Base-by-base conservation (phyloP, 2,113 vertebrate genomes). In the Pongo abelii region DNA sequence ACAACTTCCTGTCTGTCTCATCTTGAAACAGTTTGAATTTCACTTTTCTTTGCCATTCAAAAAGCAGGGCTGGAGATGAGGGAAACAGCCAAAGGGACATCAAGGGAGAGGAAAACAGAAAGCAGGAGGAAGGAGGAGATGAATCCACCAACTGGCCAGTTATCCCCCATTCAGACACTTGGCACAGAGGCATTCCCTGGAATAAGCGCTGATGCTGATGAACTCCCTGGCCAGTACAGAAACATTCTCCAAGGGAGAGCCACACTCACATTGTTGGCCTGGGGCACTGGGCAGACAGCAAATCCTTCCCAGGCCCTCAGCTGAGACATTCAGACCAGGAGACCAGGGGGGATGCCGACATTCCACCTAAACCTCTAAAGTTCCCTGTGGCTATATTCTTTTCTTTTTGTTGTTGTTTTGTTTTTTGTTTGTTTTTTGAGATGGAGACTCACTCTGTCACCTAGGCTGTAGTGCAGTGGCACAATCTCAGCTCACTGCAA, bases 211-310 rank as follows among this genome's bases (percentile, higher is more conserved):
- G 25, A 59, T 0, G 17, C 57, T 1, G 25, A 59, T 2, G 17
- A 50, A 20, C 59, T 8, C 59, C 32, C 32, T 1, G 0, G 57
- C 48, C 57, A 57, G 10, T 61, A 40, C 50, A 57, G 69, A 35
- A 48, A 46, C 38, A 25, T 3, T 69, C 48, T 20, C 23, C 38
- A 9, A 40, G 75, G 18, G 2, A 79, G n/a, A 40, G 74, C 17
- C 74, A 10, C 55, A 43, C 25, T n/a, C n/a, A 20, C 3, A 1
- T 3, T 40, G 38, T 57, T 40, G 38, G 46, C n/a, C 78, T 67
- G 23, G 23, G 64, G 38, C 0, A 0, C n/a, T 3, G 5, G n/a
- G 55, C 4, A 50, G 67, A n/a, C 32, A 25, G 17, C 0, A 30
- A 27, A 40, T 30, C n/a, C 23, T 59, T 59, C 80, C 80, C n/a